Evolutionary conservation across 2,888 invertebrate genomes (phyloP), one percentile per base, ranked within the genome.

Genomic region (Drosophila pegasa): DNA sequence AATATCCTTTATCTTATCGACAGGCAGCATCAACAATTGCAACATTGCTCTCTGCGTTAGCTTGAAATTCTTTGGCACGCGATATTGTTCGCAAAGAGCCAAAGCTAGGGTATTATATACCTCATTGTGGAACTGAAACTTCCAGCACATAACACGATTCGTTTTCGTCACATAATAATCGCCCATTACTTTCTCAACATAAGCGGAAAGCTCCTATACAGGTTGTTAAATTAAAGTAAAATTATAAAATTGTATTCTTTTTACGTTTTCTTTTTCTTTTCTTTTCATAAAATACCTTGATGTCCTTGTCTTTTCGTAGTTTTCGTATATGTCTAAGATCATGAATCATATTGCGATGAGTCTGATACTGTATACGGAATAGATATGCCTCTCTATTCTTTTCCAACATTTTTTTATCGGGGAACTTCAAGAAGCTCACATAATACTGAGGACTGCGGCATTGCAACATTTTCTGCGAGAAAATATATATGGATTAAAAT

Each of bases 101-200:
- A 92, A 45, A 0, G 86, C 92, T 18, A 91, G 27, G 0, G 75
- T 84, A 55, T 92, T 92, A 51, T 91, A 92, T 0, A 92, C 88
- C 60, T 92, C 92, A 61, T 91, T 91, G 2, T 90, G 81, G 31
- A 91, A 92, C 58, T 91, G 86, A 38, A 91, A 92, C 62, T 91
- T 92, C 89, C 92, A 90, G 35, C 91, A 91, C 90, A 91, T 90
- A 1, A 92, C 84, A 6, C 92, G 91, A 33, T 81, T 64, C 1
- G 91, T 90, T 68, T 92, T 92, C 0, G 83, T 60, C 4, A 90
- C 88, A 8, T 91, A 88, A 67, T 90, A 92, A 38, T 91, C 89
- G 2, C 91, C 90, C 90, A 92, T 90, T 0, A 89, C 67, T 47
- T 88, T 78, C 69, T 92, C 92, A 0, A 92, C 80, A 27, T 84